Conservation (phyloP, 2,797 vertebrate genomes). For the Aquila chrysaetos region DNA sequence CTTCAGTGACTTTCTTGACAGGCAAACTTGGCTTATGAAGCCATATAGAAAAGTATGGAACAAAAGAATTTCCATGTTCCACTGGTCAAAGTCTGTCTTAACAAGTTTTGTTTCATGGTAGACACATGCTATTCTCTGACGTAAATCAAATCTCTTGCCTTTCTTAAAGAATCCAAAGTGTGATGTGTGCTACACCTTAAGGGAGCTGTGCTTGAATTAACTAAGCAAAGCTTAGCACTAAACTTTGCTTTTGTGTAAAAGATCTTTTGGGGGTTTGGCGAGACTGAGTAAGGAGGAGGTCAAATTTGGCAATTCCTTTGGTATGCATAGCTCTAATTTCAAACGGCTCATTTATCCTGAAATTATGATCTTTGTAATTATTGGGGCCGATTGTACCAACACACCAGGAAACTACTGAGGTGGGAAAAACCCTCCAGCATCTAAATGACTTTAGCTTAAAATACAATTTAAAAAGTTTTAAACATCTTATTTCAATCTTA, state of each 20-base stretch:
- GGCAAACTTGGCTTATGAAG: not conserved
- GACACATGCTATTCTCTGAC: not conserved
- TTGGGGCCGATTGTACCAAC: not conserved
- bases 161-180: not conserved
- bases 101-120: slow-evolving; percentile 11
- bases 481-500: not conserved
- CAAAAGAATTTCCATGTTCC: slow-evolving; percentile 31
- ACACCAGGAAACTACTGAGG: slow-evolving; percentile 33
- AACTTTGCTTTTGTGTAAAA: not conserved
- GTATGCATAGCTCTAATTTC: slow-evolving; percentile 15
- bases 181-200: not conserved
- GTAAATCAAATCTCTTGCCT: not conserved
- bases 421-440: not conserved
- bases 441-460: not conserved
- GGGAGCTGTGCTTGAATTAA: not conserved
- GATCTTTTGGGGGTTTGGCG: not conserved
- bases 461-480: not conserved
- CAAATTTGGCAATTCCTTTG: slow-evolving; percentile 19
- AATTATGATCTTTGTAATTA: slow-evolving; percentile 46
- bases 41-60: not conserved
- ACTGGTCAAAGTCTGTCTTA: slow-evolving; percentile 11
- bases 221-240: not conserved
- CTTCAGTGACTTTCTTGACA: not conserved
- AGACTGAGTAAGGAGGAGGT: not conserved
- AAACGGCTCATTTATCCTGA: slow-evolving; percentile 20